Base-by-base conservation (phyloP, 2,888 invertebrate genomes). In the Leptinotarsa tumamoca region DNA sequence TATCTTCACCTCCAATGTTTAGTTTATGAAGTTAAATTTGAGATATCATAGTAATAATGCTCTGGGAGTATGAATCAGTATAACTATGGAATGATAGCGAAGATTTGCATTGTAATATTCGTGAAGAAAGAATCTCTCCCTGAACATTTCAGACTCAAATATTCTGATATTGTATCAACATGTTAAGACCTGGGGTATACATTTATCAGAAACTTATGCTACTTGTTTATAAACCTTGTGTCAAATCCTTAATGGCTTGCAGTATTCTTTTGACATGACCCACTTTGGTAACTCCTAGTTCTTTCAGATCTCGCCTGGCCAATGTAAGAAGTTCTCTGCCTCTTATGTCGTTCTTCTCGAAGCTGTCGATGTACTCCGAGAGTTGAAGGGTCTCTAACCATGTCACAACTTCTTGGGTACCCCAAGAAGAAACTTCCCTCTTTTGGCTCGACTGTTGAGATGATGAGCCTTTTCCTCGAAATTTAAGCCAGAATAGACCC, bases 231-330 rank as follows among this genome's bases (percentile, higher is more conserved):
- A 85, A 85, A 78, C 87, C 87, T 85, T 88, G 88, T 75, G 88
- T 87, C 80, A 95, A 89, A 87, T 98, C 97, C 89, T 96, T 95
- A 79, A 98, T 96, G 27, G 96, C 97, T 87, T 97, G 96, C 80
- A 97, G 92, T 82, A 99, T 95, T 85, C 98, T 92, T 89, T 98
- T 98, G 50, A 98, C 94, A 87, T 98, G 98, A 0, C 98, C 98
- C 70, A 98, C 96, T 90, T 98, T 98, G 14, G 94, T 94, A 72
- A 98, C 94, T 13, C 98, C 98, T 67, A 98, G 91, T 81, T 98
- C 98, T 87, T 97, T 93, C 4, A 96, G 90, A 87, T 96, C 96
- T 18, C 97, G 90, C 71, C 98, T 90, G 3, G 97, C 97, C 74
- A 99, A 89, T 0, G 95, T 93, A 4, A 98, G 90, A 50, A 98